Evolutionary conservation across 2,797 vertebrate species (phyloP).

Genomic region (Danio aesculapii): DNA sequence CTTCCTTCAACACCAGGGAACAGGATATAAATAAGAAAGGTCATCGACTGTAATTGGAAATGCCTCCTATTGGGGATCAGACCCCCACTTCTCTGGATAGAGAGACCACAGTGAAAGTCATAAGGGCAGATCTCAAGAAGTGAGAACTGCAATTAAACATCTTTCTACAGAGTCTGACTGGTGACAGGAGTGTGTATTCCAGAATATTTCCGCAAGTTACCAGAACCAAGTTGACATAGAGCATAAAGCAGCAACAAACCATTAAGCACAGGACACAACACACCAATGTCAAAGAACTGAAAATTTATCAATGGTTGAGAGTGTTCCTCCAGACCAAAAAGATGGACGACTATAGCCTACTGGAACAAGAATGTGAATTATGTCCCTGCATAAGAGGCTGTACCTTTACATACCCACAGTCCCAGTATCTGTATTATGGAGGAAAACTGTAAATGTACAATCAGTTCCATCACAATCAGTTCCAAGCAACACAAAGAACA

Average conservation of each 20-base stretch:
- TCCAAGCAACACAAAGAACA: no score
- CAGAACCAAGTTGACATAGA: neutral
- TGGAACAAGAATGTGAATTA: no score
- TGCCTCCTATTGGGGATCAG: constrained; percentile 57
- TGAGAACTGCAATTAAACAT: constrained; percentile 44
- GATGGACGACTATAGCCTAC: no score
- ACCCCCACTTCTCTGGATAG: constrained; percentile 50
- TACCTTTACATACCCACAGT: no score
- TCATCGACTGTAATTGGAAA: constrained; percentile 67
- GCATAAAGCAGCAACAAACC: neutral
- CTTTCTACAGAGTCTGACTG: neutral
- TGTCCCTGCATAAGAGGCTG: no score
- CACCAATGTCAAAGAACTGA: no score
- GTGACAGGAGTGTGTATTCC: neutral
- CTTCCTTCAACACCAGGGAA: constrained; percentile 66
- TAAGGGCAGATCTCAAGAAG: constrained; percentile 22
- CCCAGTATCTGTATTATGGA: no score
- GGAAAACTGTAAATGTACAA: no score
- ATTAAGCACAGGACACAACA: no score
- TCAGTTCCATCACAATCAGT: no score
- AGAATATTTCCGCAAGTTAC: neutral
- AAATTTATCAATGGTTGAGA: no score
- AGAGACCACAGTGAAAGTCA: constrained; percentile 33
- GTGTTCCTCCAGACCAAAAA: no score
- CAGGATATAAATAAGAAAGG: constrained; percentile 55